These are phyloP conservation scores for Blastobasis lacticolella DNA, from an alignment of 2,888 invertebrate genomes.

Conservation along the genomic window DNA sequence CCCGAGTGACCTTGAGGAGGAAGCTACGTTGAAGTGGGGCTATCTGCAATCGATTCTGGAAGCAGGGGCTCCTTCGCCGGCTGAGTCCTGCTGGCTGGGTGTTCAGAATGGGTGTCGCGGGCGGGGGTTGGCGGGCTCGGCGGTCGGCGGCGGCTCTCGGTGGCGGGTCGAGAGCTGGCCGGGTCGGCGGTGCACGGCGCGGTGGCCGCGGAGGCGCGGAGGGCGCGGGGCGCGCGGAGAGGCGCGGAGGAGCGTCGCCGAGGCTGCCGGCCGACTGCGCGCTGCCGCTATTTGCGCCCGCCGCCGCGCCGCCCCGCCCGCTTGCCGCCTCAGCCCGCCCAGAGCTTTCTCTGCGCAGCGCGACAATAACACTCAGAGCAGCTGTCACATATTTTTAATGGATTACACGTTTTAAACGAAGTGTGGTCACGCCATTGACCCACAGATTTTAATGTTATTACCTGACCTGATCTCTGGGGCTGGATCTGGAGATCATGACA, in stretches of 20 bases:
- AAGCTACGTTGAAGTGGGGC: constrained; percentile 29
- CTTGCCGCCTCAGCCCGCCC: constrained; percentile 39
- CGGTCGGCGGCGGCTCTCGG: background rate
- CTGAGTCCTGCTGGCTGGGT: constrained; percentile 15
- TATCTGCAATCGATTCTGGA: constrained; percentile 36
- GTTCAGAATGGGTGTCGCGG: constrained; percentile 8
- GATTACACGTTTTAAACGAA: background rate
- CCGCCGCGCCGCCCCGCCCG: constrained; percentile 50
- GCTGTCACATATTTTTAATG: constrained; percentile 25
- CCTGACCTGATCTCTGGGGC: background rate
- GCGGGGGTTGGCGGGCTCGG: constrained; percentile 12
- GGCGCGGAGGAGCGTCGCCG: constrained; percentile 13
- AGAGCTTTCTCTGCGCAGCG: constrained; percentile 69
- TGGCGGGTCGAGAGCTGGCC: background rate
- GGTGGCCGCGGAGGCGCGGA: background rate
- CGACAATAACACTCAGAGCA: constrained; percentile 44
- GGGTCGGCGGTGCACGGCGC: background rate
- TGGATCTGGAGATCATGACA: too few species aligned
- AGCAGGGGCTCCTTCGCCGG: constrained; percentile 28
- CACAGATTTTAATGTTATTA: background rate
- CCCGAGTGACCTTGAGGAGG: constrained; percentile 49
- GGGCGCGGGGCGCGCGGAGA: constrained; percentile 2
- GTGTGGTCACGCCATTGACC: background rate
- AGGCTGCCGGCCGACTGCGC: constrained; percentile 41
- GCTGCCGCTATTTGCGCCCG: constrained; percentile 66